Percentiles rank a stretch among this genome's conserved stretches.
Conservation (phyloP, 2,113 vertebrate genomes). For the Merops nubicus region DNA sequence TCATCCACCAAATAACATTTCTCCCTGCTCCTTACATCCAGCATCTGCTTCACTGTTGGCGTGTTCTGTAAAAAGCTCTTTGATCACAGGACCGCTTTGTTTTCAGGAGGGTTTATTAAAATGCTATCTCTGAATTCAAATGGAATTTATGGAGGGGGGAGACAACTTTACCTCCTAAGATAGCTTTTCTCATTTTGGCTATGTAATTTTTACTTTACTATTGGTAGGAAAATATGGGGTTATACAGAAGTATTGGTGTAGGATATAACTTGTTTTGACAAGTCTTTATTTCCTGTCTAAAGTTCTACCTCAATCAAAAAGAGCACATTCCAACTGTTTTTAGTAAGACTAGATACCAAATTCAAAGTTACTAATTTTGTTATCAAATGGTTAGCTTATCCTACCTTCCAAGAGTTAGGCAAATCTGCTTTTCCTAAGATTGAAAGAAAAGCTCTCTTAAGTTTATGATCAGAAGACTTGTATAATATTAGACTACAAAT, state of each 20-base stretch:
- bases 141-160: background rate
- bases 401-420: background rate
- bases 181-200: background rate
- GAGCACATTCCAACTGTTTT: background rate
- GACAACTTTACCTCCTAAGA: background rate
- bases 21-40: background rate
- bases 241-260: background rate
- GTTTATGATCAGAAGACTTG: background rate
- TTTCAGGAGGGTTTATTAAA: slow-evolving; percentile 30
- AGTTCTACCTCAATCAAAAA: background rate
- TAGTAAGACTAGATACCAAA: background rate
- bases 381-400: background rate
- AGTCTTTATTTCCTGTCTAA: background rate
- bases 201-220: background rate
- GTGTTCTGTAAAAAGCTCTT: background rate
- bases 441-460: background rate
- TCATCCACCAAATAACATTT: background rate
- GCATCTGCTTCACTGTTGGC: background rate
- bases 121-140: background rate
- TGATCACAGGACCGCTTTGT: background rate
- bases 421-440: background rate
- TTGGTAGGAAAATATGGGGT: background rate
- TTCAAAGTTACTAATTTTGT: background rate
- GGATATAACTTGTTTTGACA: background rate
- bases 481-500: background rate